Conservation (phyloP, 2,888 invertebrate genomes). For the Bombylius major region DNA sequence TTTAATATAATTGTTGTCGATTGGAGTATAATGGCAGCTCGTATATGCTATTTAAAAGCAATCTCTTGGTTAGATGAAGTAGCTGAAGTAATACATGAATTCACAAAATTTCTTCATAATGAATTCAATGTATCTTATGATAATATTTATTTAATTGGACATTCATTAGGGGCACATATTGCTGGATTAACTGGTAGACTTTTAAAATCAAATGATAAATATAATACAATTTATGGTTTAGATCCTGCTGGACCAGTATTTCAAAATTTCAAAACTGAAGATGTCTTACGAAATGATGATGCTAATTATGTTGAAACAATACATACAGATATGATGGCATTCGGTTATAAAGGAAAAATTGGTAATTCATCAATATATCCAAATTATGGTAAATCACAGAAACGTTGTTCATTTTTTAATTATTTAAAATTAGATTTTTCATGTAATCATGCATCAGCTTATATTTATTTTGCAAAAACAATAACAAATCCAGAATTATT, state of each 20-base stretch:
- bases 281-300: slow-evolving; percentile 27
- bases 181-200: slow-evolving; percentile 43
- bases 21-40: neutral
- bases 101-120: slow-evolving; percentile 35
- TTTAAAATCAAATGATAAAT: slow-evolving; percentile 37
- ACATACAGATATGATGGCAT: slow-evolving; percentile 28
- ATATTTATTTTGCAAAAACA: slow-evolving; percentile 14
- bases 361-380: slow-evolving; percentile 37
- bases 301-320: slow-evolving; percentile 35
- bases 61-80: too few species aligned
- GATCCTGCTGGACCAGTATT: slow-evolving; percentile 23
- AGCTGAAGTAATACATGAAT: neutral
- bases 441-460: slow-evolving; percentile 24
- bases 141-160: slow-evolving; percentile 41
- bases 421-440: neutral
- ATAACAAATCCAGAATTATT: slow-evolving; percentile 4
- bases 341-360: slow-evolving; percentile 30
- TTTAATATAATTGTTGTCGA: slow-evolving; percentile 2
- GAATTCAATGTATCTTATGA: slow-evolving; percentile 37
- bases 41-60: too few species aligned
- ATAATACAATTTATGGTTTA: slow-evolving; percentile 39
- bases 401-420: slow-evolving; percentile 19
- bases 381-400: slow-evolving; percentile 33
- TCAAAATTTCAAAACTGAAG: slow-evolving; percentile 25
- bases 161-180: slow-evolving; percentile 47